These are phyloP conservation scores for Bucorvus abyssinicus DNA, from an alignment of 2,797 vertebrate genomes.

Conservation along the genomic window DNA sequence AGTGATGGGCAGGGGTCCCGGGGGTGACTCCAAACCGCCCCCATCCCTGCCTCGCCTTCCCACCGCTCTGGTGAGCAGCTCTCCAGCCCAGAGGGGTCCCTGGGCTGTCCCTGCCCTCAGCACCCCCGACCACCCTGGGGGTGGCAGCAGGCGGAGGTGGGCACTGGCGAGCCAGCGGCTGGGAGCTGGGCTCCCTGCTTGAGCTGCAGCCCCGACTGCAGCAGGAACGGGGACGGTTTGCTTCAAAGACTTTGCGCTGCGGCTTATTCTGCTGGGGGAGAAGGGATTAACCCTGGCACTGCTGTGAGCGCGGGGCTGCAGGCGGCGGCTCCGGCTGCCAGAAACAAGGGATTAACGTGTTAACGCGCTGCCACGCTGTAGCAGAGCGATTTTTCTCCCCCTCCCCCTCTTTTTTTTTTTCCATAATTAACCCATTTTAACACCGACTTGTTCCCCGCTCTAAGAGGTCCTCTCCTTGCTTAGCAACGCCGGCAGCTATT, in stretches of 20 bases:
- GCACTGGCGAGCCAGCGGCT: not conserved
- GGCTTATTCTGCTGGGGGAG: not conserved
- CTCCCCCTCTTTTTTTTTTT: not conserved
- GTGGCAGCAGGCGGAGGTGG: not conserved
- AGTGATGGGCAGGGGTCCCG: fast-evolving
- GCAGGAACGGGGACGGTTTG: not conserved
- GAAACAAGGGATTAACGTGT: constrained; percentile 18
- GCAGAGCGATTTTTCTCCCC: not conserved
- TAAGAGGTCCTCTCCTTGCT: not conserved
- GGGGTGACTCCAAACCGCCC: not conserved
- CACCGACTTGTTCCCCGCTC: not conserved
- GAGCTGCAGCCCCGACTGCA: not conserved
- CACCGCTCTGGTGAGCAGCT: fast-evolving
- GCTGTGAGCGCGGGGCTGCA: not conserved
- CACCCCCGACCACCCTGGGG: not conserved
- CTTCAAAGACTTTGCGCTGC: not conserved
- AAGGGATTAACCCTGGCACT: constrained; percentile 22
- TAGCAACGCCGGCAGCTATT: not conserved
- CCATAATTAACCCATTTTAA: constrained; percentile 12
- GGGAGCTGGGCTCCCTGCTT: not conserved
- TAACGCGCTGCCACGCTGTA: not conserved
- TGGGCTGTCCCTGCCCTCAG: not conserved
- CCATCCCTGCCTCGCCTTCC: fast-evolving
- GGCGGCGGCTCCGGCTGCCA: not conserved
- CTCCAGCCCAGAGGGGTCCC: not conserved